Evolutionary conservation across 2,888 invertebrate species (phyloP).

Genomic region (Ophraella communa): DNA sequence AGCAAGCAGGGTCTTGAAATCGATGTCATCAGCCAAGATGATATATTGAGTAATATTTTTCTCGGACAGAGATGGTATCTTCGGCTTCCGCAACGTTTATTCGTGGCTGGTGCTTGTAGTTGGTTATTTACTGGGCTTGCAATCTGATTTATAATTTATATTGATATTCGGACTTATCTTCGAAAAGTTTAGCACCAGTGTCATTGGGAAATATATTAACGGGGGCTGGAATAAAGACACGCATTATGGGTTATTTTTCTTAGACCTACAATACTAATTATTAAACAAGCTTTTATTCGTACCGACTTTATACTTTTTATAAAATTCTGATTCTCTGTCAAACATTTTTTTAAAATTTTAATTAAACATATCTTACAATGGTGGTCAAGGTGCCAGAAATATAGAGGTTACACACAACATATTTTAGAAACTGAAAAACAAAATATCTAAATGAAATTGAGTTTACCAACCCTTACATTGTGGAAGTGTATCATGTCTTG

Average conservation of each 20-base stretch:
- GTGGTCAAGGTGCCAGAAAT: no score
- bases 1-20: constrained; percentile 47
- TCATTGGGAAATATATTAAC: constrained; percentile 28
- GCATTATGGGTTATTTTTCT: neutral
- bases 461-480: no score
- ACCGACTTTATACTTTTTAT: no score
- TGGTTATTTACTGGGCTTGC: constrained; percentile 55
- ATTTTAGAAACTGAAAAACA: no score
- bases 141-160: constrained; percentile 56
- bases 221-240: constrained; percentile 12
- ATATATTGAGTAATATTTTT: constrained; percentile 57
- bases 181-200: constrained; percentile 35
- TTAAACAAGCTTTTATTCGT: neutral
- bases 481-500: no score
- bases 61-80: constrained; percentile 58
- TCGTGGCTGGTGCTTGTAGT: constrained; percentile 40
- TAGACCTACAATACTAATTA: neutral
- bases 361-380: no score
- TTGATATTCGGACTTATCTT: constrained; percentile 51
- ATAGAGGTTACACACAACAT: no score
- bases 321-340: no score
- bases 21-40: constrained; percentile 56
- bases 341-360: no score
- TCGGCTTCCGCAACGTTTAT: constrained; percentile 48
- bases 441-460: no score